Percentiles rank a stretch among this genome's conserved stretches.
These are phyloP conservation scores for Chlamydotis undulata DNA, from an alignment of 2,113 vertebrate genomes.

Conservation along the genomic window DNA sequence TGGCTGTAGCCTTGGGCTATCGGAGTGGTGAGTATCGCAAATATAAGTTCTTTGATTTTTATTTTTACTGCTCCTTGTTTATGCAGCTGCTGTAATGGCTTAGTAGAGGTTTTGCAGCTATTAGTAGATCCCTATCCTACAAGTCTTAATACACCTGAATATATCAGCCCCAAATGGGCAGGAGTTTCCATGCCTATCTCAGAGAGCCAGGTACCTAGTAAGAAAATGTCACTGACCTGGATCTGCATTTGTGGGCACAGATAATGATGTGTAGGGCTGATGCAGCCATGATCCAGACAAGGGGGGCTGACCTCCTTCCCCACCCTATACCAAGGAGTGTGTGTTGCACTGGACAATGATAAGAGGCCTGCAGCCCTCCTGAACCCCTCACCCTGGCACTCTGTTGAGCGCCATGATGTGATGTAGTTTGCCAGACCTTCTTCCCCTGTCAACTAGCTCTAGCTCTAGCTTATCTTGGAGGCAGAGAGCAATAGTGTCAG, in stretches of 20 bases:
- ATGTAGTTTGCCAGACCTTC: neutral
- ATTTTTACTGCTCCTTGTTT: neutral
- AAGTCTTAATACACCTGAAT: neutral
- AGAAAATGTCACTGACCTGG: neutral
- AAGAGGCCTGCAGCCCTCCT: neutral
- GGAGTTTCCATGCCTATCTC: neutral
- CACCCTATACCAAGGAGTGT: neutral
- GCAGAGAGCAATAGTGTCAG: neutral
- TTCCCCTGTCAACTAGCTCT: neutral
- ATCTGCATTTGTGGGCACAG: neutral
- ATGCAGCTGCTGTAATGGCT: neutral
- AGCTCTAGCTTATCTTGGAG: neutral
- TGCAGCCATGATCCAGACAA: neutral
- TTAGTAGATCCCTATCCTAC: neutral
- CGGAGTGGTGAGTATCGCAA: constrained; percentile 84
- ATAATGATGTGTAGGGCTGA: neutral
- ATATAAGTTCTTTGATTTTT: neutral
- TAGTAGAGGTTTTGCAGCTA: neutral
- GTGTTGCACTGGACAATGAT: neutral
- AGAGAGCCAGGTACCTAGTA: neutral
- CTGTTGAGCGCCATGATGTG: neutral
- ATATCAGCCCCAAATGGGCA: neutral
- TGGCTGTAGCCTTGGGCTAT: constrained; percentile 95
- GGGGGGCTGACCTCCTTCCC: neutral
- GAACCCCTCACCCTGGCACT: fast-evolving